Percentiles rank a stretch among this genome's conserved stretches.
These are phyloP conservation scores for Actinemys pallida DNA, from an alignment of 2,113 vertebrate species.

Conservation along the genomic window DNA sequence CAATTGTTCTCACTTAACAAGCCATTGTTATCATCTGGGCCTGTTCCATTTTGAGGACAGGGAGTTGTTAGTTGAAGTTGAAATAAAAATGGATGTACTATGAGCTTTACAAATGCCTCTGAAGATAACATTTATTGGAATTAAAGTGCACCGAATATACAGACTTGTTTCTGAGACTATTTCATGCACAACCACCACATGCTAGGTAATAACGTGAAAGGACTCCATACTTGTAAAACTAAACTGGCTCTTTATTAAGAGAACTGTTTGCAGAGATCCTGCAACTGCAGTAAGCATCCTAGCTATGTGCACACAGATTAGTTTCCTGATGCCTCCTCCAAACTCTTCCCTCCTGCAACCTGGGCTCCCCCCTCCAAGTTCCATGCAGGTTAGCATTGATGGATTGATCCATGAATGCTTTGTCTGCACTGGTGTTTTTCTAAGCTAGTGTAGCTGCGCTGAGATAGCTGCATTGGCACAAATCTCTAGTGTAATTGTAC, in stretches of 20 bases:
- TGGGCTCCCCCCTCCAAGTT: background rate
- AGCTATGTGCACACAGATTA: background rate
- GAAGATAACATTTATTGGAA: slow-evolving; percentile 37
- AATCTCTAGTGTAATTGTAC: too few species aligned
- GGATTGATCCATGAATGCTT: background rate
- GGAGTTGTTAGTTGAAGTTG: background rate
- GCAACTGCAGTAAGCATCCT: background rate
- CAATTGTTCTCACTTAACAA: background rate
- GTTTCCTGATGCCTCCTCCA: background rate
- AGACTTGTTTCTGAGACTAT: background rate
- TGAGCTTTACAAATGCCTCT: slow-evolving; percentile 28
- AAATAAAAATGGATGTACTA: background rate
- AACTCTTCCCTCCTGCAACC: background rate
- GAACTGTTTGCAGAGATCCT: background rate
- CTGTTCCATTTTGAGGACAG: background rate
- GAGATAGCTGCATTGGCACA: background rate
- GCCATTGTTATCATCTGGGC: background rate
- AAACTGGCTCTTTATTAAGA: background rate
- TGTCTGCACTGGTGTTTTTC: background rate
- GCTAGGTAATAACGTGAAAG: background rate
- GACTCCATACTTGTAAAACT: slow-evolving; percentile 23
- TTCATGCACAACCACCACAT: background rate
- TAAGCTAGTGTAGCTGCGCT: background rate
- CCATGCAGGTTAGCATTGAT: background rate
- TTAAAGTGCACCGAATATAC: slow-evolving; percentile 27